Evolutionary conservation across 2,888 invertebrate species (phyloP).

Genomic region (Pyrocoelia pectoralis): DNA sequence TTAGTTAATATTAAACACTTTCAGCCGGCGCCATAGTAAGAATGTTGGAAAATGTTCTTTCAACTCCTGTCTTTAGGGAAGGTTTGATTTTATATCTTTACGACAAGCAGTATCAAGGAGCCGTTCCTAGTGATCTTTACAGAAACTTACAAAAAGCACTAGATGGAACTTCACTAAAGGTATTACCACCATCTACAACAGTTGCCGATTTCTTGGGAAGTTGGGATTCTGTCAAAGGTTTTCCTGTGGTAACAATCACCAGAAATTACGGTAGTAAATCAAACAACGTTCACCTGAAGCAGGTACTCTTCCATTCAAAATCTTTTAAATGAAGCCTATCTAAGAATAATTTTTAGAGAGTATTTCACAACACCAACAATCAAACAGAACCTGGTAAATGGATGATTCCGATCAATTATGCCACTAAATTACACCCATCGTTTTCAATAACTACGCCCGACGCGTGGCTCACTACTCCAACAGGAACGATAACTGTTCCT

Average conservation of each 20-base stretch:
- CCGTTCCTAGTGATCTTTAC: conserved; percentile 19
- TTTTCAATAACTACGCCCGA: conserved; percentile 15
- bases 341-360: conserved; percentile 5
- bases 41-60: conserved; percentile 4
- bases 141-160: conserved; percentile 15
- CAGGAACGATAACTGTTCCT: neutral
- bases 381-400: conserved; percentile 2
- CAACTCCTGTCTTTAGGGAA: neutral
- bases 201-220: conserved; percentile 53
- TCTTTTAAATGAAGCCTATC: neutral
- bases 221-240: conserved; percentile 59
- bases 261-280: conserved; percentile 37
- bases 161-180: neutral
- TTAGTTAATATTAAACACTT: neutral
- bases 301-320: conserved; percentile 8
- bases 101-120: conserved; percentile 9
- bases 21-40: conserved; percentile 3
- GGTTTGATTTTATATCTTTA: neutral
- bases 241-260: conserved; percentile 51
- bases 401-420: conserved; percentile 29
- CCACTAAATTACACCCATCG: neutral
- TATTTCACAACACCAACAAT: neutral
- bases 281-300: neutral
- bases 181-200: neutral
- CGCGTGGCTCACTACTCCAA: conserved; percentile 12